A percentile compares a stretch with the other conserved stretches of the same genome.
phyloP scores from a whole-genome alignment of 2,113 vertebrate species.

The Mastomys coucha region DNA sequence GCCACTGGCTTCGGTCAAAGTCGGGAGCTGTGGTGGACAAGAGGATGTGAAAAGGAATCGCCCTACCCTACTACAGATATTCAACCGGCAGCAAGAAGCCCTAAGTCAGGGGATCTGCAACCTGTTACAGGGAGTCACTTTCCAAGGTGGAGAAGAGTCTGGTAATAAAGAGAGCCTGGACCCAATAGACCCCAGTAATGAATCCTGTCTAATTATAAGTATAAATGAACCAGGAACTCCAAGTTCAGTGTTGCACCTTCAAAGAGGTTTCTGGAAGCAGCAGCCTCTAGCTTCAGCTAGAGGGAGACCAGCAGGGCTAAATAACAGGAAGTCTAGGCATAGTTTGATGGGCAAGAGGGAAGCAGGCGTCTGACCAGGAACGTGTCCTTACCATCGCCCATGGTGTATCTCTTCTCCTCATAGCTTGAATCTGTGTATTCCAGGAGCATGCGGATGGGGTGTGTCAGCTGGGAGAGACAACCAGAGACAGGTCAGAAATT shows the following conservation, averaged over 20 bases:
- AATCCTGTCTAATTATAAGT: too few relatives aligned
- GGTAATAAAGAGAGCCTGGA: neutral
- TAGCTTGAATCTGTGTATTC: conserved; percentile 1
- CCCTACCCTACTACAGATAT: accelerated
- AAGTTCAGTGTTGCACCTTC: neutral
- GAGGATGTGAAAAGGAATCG: neutral
- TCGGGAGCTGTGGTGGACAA: conserved; percentile 85
- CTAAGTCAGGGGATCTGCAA: neutral
- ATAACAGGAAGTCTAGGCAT: too few relatives aligned
- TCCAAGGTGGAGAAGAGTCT: accelerated
- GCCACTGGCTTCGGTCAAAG: conserved; percentile 90
- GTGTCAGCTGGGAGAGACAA: neutral
- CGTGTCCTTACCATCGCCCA: neutral
- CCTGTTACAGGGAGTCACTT: neutral
- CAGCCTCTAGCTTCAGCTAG: neutral
- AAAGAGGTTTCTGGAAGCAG: neutral
- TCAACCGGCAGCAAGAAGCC: neutral
- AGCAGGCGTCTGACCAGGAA: neutral
- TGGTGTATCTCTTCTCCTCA: neutral
- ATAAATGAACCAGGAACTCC: neutral
- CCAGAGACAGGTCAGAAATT: neutral
- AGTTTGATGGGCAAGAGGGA: neutral
- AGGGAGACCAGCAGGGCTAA: neutral
- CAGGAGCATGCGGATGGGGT: neutral
- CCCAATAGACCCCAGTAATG: neutral